Evolutionary conservation across 2,113 vertebrate species (phyloP).

Genomic region (Ahaetulla prasina): DNA sequence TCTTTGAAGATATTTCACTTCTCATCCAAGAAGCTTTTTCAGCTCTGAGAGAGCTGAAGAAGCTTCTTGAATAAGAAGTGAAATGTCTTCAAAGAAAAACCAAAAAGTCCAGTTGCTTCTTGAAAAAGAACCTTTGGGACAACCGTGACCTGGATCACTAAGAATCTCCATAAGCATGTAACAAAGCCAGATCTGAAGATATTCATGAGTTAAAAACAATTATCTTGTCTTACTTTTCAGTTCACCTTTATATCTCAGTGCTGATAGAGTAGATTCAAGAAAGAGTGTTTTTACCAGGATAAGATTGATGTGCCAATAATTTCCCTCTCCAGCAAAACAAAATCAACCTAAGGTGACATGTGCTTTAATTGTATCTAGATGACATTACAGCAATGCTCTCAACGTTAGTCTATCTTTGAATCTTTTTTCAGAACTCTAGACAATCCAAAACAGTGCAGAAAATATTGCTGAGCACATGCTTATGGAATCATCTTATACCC

Average conservation of each 20-base stretch:
- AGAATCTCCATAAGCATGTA: background rate
- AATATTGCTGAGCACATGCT: background rate
- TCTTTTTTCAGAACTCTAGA: background rate
- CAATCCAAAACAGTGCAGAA: background rate
- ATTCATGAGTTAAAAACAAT: background rate
- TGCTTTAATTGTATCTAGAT: background rate
- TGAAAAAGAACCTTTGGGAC: too few relatives aligned
- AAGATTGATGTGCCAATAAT: background rate
- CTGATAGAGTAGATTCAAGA: background rate
- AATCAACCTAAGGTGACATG: background rate
- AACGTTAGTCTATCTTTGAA: background rate
- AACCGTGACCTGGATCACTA: too few relatives aligned
- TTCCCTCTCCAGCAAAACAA: background rate
- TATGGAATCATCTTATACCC: background rate
- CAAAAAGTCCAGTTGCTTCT: too few relatives aligned
- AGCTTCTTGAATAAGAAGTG: too few relatives aligned
- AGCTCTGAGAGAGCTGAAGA: too few relatives aligned
- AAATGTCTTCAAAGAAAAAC: too few relatives aligned
- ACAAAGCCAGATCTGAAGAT: background rate
- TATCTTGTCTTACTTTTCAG: background rate
- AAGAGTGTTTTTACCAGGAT: background rate
- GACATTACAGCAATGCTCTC: background rate
- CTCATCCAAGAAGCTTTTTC: too few relatives aligned
- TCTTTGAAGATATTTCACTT: too few relatives aligned
- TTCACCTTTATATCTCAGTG: background rate